These are phyloP conservation scores for Loriculus beryllinus DNA, from an alignment of 2,797 vertebrate genomes.

Conservation along the genomic window DNA sequence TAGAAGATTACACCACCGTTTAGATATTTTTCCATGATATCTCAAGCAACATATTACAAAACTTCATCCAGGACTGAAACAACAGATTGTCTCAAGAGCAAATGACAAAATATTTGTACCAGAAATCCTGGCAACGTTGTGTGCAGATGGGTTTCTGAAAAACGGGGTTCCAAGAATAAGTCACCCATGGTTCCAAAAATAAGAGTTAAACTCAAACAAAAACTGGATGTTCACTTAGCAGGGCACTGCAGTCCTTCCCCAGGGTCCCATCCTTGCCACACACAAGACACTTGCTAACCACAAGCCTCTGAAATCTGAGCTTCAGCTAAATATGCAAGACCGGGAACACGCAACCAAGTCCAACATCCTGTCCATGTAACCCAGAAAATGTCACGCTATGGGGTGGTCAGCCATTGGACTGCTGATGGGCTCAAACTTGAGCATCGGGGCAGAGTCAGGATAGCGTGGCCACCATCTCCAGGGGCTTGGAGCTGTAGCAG, in stretches of 20 bases:
- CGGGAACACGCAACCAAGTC: not conserved
- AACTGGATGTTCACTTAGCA: constrained; percentile 58
- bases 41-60: constrained; percentile 74
- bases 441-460: fast-evolving
- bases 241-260: not conserved
- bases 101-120: constrained; percentile 80
- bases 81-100: constrained; percentile 79
- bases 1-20: constrained; percentile 62
- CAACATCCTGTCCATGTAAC: not conserved
- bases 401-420: not conserved
- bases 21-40: constrained; percentile 64
- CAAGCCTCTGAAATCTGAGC: constrained; percentile 36
- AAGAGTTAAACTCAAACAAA: constrained; percentile 63
- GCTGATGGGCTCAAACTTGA: fast-evolving
- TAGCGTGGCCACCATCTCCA: not conserved
- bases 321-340: not conserved
- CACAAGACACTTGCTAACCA: constrained; percentile 26
- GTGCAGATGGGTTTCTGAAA: constrained; percentile 76
- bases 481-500: not conserved
- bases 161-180: constrained; percentile 74
- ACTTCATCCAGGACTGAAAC: constrained; percentile 75
- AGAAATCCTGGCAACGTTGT: constrained; percentile 70
- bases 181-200: constrained; percentile 65
- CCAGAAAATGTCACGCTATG: not conserved
- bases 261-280: not conserved